Base-by-base conservation (phyloP, 2,888 invertebrate genomes). In the Altica lythri region DNA sequence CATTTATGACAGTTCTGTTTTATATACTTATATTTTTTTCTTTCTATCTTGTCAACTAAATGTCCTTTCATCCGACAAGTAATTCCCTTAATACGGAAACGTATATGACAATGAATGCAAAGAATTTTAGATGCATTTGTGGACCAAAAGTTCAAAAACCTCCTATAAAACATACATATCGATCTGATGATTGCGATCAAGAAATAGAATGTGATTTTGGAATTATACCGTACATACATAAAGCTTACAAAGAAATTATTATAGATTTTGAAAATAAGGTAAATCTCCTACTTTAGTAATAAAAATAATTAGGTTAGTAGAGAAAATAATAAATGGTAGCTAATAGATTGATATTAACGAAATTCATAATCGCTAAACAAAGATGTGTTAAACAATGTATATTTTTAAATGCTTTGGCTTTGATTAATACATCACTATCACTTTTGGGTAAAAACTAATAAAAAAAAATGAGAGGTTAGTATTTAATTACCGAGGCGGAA, bases 171-270 rank as follows among this genome's bases (percentile, higher is more conserved):
- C 6, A 40, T 8, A 49, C 32, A n/a, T 18, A 13, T 27, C 32
- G 25, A 32, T 16, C 40, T 12, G 12, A 22, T n/a, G n/a, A n/a
- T n/a, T n/a, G n/a, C 4, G n/a, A 1, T 4, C 13, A 12, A 22
- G 8, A 13, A 8, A 12, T 35, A n/a, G 27, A n/a, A 29, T 19
- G 59, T 14, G 51, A 62, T 46, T 58, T 62, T 48, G 59, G 55
- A 13, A 50, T 46, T 51, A 50, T 57, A 29, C 43, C 52, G 51
- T 64, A 55, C 52, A 55, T 18, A 44, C 22, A 51, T 14, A 42
- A 54, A 30, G 49, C 44, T 17, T 12, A 19, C 8, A 53, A 53
- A 51, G 48, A 40, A 13, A 17, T 58, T 29, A 42, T 27, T 8
- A 35, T 54, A 16, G 53, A 58, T 19, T 16, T 60, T 8, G 35